Evolutionary conservation across 2,888 invertebrate genomes (phyloP).

Genomic region (Romanomermis culicivorax): DNA sequence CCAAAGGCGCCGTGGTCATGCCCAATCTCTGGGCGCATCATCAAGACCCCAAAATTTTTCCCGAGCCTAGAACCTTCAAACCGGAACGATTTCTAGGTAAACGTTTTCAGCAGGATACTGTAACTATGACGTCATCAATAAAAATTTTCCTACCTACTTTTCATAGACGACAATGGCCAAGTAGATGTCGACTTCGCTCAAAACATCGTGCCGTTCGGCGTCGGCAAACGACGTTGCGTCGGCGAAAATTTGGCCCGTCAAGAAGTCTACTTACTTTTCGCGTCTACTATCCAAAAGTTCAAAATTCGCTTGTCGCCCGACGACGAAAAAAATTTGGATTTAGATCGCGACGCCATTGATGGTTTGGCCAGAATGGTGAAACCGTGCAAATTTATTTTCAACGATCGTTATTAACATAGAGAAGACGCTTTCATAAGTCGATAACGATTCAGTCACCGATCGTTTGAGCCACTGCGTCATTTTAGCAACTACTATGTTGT

Average conservation of each 20-base stretch:
- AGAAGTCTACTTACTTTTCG: slow-evolving; percentile 9
- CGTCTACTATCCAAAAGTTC: slow-evolving; percentile 1
- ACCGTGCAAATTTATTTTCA: too few relatives aligned
- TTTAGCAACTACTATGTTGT: too few relatives aligned
- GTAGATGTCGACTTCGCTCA: not conserved
- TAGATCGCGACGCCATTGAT: too few relatives aligned
- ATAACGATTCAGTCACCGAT: too few relatives aligned
- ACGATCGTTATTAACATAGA: too few relatives aligned
- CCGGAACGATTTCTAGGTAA: slow-evolving; percentile 18
- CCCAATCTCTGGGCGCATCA: slow-evolving; percentile 10
- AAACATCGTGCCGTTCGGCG: slow-evolving; percentile 10
- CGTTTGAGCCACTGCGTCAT: too few relatives aligned
- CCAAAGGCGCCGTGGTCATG: slow-evolving; percentile 6
- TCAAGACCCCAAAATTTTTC: slow-evolving; percentile 15
- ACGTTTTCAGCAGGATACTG: not conserved
- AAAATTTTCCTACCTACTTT: not conserved
- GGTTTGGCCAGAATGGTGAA: too few relatives aligned
- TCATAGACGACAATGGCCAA: not conserved
- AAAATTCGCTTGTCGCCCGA: not conserved
- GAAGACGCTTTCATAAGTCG: too few relatives aligned
- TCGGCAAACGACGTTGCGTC: slow-evolving; percentile 12
- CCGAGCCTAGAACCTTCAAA: slow-evolving; percentile 17
- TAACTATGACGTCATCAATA: not conserved
- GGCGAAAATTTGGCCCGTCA: slow-evolving; percentile 12
- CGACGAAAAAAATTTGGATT: too few relatives aligned